These are phyloP conservation scores for Brachycybe producta DNA, from an alignment of 2,888 invertebrate genomes.

Conservation along the genomic window DNA sequence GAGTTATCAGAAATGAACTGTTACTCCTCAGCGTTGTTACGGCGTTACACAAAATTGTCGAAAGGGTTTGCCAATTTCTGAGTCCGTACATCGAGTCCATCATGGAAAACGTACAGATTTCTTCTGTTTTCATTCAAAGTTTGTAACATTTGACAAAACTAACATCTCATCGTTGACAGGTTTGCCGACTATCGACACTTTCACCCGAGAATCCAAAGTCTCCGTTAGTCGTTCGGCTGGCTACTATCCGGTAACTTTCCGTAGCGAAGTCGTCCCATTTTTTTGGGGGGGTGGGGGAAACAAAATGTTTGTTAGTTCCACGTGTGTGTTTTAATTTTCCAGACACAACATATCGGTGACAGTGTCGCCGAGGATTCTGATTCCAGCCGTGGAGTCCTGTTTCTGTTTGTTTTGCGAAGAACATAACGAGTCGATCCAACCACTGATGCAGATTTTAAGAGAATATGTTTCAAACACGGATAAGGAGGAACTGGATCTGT, in stretches of 20 bases:
- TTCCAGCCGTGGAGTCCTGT: slow-evolving; percentile 56
- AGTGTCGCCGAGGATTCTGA: slow-evolving; percentile 56
- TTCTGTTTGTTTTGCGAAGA: slow-evolving; percentile 49
- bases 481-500: slow-evolving; percentile 48
- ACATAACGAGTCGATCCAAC: slow-evolving; percentile 39
- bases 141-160: no score
- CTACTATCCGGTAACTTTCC: slow-evolving; percentile 23
- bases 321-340: background rate
- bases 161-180: background rate
- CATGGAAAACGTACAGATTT: slow-evolving; percentile 17
- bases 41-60: slow-evolving; percentile 65
- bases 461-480: slow-evolving; percentile 54
- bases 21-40: slow-evolving; percentile 57
- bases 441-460: slow-evolving; percentile 60
- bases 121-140: no score
- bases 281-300: no score
- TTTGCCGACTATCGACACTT: slow-evolving; percentile 5
- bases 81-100: slow-evolving; percentile 55
- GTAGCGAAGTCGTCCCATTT: no score
- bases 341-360: slow-evolving; percentile 29
- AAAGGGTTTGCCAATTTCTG: slow-evolving; percentile 65
- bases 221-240: slow-evolving; percentile 43
- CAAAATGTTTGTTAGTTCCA: background rate
- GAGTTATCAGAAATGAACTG: slow-evolving; percentile 31
- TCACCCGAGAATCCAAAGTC: slow-evolving; percentile 1